Base-by-base conservation (phyloP, 2,113 vertebrate species). In the Charadrius vociferus region DNA sequence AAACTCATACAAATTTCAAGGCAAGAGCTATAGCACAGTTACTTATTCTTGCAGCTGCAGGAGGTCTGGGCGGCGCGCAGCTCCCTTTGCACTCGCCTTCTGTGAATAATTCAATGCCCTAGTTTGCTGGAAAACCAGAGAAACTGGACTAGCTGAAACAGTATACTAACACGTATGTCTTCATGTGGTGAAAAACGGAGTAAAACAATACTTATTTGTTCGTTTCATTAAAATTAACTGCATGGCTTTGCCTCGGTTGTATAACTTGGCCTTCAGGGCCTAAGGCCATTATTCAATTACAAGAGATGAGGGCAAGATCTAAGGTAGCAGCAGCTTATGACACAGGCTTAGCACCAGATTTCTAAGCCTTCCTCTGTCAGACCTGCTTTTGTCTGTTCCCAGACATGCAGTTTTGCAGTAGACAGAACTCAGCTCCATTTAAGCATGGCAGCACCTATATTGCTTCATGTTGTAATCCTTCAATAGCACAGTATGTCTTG, bases 401-500 rank as follows among this genome's bases (percentile, higher is more conserved):
- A 23, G 68, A 27, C 0, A 6, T 0, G 15, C 39, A 12, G 62
- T 12, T 27, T 14, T 77, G 39, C 62, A 61, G 70, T 3, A 94
- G 58, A 37, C 11, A 70, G 80, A 71, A 4, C 36, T 66, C 55
- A 14, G 79, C 67, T 59, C 22, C 39, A 8, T 18, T 78, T 26
- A 36, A 65, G 52, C 59, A 15, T 3, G 9, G 81, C 70, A 62
- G 53, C 37, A 7, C n/a, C 23, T 30, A 1, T 10, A 15, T n/a
- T 23, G 59, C 71, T n/a, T 61, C 30, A 8, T 0, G 4, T 1
- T 67, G 53, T 34, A 29, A 49, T 22, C 59, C 81, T 55, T 73
- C 45, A 41, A 12, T 6, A 16, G 34, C 14, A 67, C 36, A 24
- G 4, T 3, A 10, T 1, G 20, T 14, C 55, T 78, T 1, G 1